phyloP scores from a whole-genome alignment of 2,113 vertebrate species.

The Scomber japonicus region DNA sequence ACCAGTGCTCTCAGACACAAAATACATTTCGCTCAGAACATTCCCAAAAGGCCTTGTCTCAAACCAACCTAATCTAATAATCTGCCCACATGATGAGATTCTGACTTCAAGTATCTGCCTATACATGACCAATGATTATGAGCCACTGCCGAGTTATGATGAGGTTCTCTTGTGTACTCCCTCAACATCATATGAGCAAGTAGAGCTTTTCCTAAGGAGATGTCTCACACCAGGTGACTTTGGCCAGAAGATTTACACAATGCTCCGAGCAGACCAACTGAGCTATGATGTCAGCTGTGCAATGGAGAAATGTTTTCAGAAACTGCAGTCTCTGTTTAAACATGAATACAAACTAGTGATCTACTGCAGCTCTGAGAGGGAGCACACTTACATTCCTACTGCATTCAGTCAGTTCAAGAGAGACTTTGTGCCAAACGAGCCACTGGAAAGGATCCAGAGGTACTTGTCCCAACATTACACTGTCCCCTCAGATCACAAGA shows the following conservation, averaged over 20 bases:
- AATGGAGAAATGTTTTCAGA: constrained; percentile 85
- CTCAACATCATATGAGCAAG: constrained; percentile 87
- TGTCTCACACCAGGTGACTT: constrained; percentile 79
- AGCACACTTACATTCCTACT: constrained; percentile 90
- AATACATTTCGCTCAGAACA: constrained; percentile 57
- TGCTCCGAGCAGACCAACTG: constrained; percentile 89
- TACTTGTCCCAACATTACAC: constrained; percentile 87
- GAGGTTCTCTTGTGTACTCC: constrained; percentile 90
- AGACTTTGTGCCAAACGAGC: constrained; percentile 85
- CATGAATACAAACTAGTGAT: constrained; percentile 87
- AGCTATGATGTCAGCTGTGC: constrained; percentile 88
- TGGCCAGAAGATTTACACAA: constrained; percentile 85
- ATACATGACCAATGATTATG: constrained; percentile 85
- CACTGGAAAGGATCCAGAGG: constrained; percentile 70
- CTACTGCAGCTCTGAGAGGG: constrained; percentile 86
- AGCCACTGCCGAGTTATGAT: constrained; percentile 87
- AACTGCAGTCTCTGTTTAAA: too few relatives aligned
- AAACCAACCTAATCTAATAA: constrained; percentile 88
- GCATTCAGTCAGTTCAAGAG: constrained; percentile 89
- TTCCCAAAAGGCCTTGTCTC: constrained; percentile 82
- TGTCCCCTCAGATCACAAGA: constrained; percentile 40
- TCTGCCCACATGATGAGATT: constrained; percentile 85
- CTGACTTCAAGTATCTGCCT: constrained; percentile 86
- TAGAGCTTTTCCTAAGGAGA: constrained; percentile 88
- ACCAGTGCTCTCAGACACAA: constrained; percentile 17